Base-by-base conservation (phyloP, 2,113 vertebrate species). In the Arvicanthis niloticus region DNA sequence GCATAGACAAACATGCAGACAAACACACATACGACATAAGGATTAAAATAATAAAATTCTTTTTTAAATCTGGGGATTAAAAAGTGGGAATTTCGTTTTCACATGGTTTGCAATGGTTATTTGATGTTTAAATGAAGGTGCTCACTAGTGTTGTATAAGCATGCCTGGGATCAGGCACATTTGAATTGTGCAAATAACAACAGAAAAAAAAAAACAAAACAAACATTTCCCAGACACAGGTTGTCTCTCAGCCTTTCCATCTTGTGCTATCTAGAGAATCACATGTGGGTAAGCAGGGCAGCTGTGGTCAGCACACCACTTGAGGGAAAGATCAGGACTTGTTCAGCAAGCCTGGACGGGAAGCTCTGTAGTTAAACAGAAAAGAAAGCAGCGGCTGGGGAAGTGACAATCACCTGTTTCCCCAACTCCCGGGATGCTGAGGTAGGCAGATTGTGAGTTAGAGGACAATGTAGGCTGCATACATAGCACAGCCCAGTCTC, bases 111-210 rank as follows among this genome's bases (percentile, higher is more conserved):
- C 45, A 78, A 70, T 34, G 12, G 17, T 42, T 87, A 37, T 80
- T 51, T 88, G 76, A 84, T 73, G 3, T 85, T 92, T 88, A 91
- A 91, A 21, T 65, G 58, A 60, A 92, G 51, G 65, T 62, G 15
- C 60, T 81, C 17, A 81, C n/a, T 26, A 76, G 40, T 91, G 29
- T 56, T 62, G 9, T 86, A 96, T 65, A 70, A 91, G 72, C 26
- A 42, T 51, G 26, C 34, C 4, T 91, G n/a, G 9, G 42, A 13
- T 31, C 48, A 91, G 56, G 45, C 67, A 65, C 3, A 17, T 81
- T 48, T 91, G 87, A 96, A n/a, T 56, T 86, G 21, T 80, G 75
- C 68, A 72, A 67, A 68, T 40, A 94, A 67, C 53, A 77, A 24
- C 34, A n/a, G 77, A 37, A 93, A 91, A 40, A 75, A 40, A 95